Evolutionary conservation across 1,140 invertebrate species (phyloP), one percentile per base, ranked within the genome.

Genomic region (Dreissena polymorpha): DNA sequence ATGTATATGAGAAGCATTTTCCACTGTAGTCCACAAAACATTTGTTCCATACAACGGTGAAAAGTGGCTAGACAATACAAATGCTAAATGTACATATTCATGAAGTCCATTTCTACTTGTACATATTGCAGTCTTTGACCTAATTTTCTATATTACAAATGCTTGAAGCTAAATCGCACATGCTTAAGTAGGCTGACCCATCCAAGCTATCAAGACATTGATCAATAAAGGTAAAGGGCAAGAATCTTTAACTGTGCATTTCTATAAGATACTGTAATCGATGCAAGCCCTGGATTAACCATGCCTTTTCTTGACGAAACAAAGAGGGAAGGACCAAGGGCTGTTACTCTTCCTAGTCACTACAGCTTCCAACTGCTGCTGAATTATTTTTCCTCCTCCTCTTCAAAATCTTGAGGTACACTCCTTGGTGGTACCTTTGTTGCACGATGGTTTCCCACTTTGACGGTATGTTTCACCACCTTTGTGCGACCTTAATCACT

Each of bases 251-350:
- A 65, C 29, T 39, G 60, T 67, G 6, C 64, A 12, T 12, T 55
- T 18, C 12, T 55, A 12, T n/a, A n/a, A 55, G 12, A 12, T 49
- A 39, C 81, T 63, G 71, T 90, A 88, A 55, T 89, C 90, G 21
- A 88, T 68, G 60, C 87, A 89, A n/a, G 86, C 82, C 49, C 90
- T 23, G 7, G 83, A 73, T 21, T 65, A 75, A 29, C 85, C 84
- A 74, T 85, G 72, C 18, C 85, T 73, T 39, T 89, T 90, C 14
- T 78, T 77, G 0, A 87, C 86, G 6, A 90, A 74, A 57, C 89
- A 87, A 21, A 91, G 64, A 5, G 86, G 87, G 3, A 86, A 89
- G 14, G 81, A 79, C 88, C 86, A 91, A 13, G 88, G 80, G 27
- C 80, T 85, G 25, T 57, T 85, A 63, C 82, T 71, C 49, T 60